A percentile compares a stretch with the other conserved stretches of the same genome.
phyloP scores from a whole-genome alignment of 2,888 invertebrate genomes.

The Cryptus viduatorius region DNA sequence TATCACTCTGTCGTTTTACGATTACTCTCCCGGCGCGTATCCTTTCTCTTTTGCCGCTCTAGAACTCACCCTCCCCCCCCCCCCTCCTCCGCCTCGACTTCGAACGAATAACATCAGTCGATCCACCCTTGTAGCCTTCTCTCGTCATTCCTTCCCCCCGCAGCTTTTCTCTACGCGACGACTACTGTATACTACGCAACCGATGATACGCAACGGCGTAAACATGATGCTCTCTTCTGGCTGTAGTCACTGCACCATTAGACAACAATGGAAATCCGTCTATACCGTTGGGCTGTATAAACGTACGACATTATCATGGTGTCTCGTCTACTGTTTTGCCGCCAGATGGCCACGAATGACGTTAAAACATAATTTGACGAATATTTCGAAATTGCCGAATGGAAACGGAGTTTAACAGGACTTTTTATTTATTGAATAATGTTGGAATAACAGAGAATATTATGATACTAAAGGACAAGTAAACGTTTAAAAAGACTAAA shows the following conservation, averaged over 20 bases:
- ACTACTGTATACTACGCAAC: constrained; percentile 5
- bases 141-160: constrained; percentile 20
- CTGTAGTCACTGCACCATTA: constrained; percentile 31
- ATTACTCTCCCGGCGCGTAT: constrained; percentile 39
- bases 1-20: constrained; percentile 45
- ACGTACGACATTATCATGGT: neutral
- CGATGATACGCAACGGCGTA: constrained; percentile 69
- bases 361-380: too few species aligned
- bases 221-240: constrained; percentile 72
- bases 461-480: too few species aligned
- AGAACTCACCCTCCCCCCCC: too few species aligned
- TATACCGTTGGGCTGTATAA: neutral
- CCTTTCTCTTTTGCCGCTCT: constrained; percentile 26
- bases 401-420: too few species aligned
- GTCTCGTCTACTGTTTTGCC: too few species aligned
- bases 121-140: constrained; percentile 42
- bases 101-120: constrained; percentile 45
- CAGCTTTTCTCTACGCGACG: constrained; percentile 26
- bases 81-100: constrained; percentile 2
- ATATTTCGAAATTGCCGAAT: too few species aligned
- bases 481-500: too few species aligned
- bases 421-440: too few species aligned
- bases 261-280: neutral
- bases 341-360: too few species aligned
- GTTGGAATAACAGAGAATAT: too few species aligned